Evolutionary conservation across 2,888 invertebrate genomes (phyloP).

Genomic region (Pyrrhia umbra): DNA sequence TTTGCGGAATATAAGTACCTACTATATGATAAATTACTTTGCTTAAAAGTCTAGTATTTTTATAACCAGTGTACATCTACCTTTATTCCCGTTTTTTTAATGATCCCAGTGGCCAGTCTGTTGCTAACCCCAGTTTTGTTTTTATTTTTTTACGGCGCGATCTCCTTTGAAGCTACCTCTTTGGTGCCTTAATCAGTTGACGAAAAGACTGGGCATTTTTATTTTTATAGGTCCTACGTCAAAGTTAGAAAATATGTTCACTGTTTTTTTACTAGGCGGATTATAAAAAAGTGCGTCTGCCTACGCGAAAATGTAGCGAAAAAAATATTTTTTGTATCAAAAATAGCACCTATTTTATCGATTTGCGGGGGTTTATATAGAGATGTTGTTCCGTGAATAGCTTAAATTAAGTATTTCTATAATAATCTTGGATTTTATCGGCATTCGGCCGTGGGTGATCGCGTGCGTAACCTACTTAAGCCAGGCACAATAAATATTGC

Average conservation of each 20-base stretch:
- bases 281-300: conserved; percentile 31
- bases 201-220: conserved; percentile 42
- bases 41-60: no score
- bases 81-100: conserved; percentile 63
- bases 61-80: conserved; percentile 20
- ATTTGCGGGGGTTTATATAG: conserved; percentile 27
- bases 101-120: conserved; percentile 67
- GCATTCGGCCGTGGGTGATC: conserved; percentile 51
- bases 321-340: conserved; percentile 11
- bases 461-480: conserved; percentile 41
- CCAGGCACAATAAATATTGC: conserved; percentile 17
- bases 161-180: conserved; percentile 51
- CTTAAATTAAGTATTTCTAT: conserved; percentile 15
- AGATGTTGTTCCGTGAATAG: conserved; percentile 1
- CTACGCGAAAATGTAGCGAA: conserved; percentile 15
- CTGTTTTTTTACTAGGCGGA: conserved; percentile 20
- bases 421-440: conserved; percentile 34
- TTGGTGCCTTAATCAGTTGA: conserved; percentile 51
- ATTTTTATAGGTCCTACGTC: conserved; percentile 55
- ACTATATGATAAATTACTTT: no score
- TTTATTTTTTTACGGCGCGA: conserved; percentile 62
- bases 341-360: conserved; percentile 37
- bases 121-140: conserved; percentile 73
- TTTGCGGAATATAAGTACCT: no score
- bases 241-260: conserved; percentile 43